A percentile compares a stretch with the other conserved stretches of the same genome.
Conservation (phyloP, 1,140 invertebrate species). For the Lerema accius region DNA sequence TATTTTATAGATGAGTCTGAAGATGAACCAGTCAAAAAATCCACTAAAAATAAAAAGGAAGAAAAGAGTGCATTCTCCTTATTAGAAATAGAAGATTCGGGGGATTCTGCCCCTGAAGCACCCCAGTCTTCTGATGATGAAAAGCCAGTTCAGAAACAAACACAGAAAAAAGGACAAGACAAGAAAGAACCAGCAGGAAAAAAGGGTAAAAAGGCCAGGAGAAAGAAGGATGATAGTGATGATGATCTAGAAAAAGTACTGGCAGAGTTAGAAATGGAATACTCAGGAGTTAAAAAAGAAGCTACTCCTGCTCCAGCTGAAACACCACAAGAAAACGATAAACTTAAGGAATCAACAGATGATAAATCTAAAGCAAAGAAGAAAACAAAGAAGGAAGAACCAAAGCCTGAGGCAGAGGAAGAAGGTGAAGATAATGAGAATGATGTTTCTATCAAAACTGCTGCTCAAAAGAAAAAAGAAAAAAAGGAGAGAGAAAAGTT, state of each 20-base stretch:
- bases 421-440: constrained; percentile 82
- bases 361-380: constrained; percentile 77
- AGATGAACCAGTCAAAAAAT: constrained; percentile 70
- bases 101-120: constrained; percentile 73
- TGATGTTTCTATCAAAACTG: constrained; percentile 88
- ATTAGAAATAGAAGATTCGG: constrained; percentile 84
- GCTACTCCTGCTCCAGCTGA: constrained; percentile 59
- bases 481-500: constrained; percentile 93
- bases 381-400: constrained; percentile 79
- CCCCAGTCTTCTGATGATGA: constrained; percentile 80
- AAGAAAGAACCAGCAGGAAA: constrained; percentile 84
- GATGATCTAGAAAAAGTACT: constrained; percentile 93
- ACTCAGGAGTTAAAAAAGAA: constrained; percentile 85
- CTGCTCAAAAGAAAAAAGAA: constrained; percentile 93
- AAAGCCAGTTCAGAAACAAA: constrained; percentile 63
- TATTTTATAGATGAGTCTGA: constrained; percentile 70
- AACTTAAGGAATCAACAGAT: constrained; percentile 80
- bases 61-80: constrained; percentile 85
- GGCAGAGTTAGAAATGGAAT: constrained; percentile 91
- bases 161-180: constrained; percentile 81
- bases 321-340: constrained; percentile 72
- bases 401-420: constrained; percentile 78
- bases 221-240: constrained; percentile 90
- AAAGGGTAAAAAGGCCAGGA: constrained; percentile 88
- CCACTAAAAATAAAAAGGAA: constrained; percentile 78